These are phyloP conservation scores for Petrocephalus zakoni DNA, from an alignment of 2,113 vertebrate species.

Conservation along the genomic window DNA sequence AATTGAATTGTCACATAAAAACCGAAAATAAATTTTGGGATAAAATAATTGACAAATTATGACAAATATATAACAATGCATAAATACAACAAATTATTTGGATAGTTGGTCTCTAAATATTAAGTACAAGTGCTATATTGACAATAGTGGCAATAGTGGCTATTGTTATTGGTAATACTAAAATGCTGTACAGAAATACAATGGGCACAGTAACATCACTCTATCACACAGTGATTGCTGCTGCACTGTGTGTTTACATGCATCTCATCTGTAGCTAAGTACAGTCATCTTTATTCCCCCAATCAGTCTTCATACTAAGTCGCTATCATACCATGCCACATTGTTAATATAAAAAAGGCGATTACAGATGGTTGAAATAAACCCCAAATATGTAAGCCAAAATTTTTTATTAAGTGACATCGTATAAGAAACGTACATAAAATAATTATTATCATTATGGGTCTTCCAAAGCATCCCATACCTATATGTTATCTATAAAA, in stretches of 20 bases:
- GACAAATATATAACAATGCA: background rate
- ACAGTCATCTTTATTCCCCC: conserved; percentile 19
- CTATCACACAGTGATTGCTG: background rate
- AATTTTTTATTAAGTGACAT: conserved; percentile 83
- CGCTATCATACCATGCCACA: conserved; percentile 66
- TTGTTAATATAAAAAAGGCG: conserved; percentile 98
- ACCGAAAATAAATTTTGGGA: background rate
- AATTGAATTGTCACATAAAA: background rate
- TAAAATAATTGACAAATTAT: too few relatives aligned
- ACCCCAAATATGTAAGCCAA: conserved; percentile 70
- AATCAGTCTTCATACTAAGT: conserved; percentile 67
- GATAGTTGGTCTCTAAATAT: background rate
- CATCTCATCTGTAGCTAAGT: background rate
- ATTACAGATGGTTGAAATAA: conserved; percentile 84
- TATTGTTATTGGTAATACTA: background rate
- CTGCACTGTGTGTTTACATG: background rate
- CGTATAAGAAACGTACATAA: conserved; percentile 70
- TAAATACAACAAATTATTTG: background rate
- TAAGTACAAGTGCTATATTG: background rate
- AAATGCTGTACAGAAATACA: background rate
- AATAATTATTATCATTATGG: background rate
- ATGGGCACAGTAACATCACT: background rate
- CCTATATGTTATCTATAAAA: background rate
- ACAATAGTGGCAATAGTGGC: background rate
- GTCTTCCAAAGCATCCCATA: background rate